Conservation (phyloP, 2,888 invertebrate species). For the Panorpa germanica region DNA sequence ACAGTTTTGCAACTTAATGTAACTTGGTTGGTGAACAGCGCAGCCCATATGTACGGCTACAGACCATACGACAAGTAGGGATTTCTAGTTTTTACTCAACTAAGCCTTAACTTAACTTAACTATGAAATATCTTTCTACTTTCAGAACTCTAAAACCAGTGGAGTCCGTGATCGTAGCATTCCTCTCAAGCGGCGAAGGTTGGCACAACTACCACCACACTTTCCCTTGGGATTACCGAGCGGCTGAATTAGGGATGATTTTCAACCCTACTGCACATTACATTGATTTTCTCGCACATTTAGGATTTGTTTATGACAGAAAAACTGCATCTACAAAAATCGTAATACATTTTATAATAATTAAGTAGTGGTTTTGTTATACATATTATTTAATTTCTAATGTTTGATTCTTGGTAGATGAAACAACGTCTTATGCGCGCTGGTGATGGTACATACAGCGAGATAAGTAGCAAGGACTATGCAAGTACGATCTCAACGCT, state of each 20-base stretch:
- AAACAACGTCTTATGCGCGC: conserved; percentile 34
- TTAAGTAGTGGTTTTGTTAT: not conserved
- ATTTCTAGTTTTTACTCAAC: not conserved
- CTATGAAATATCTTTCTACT: conserved; percentile 11
- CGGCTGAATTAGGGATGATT: conserved; percentile 48
- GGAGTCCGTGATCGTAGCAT: conserved; percentile 47
- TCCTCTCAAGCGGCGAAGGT: conserved; percentile 58
- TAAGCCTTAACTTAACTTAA: not conserved
- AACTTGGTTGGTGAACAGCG: conserved; percentile 59
- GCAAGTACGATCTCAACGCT: too few relatives aligned
- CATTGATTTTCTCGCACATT: conserved; percentile 40
- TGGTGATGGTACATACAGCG: conserved; percentile 47
- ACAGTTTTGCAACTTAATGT: conserved; percentile 38
- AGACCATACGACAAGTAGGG: conserved; percentile 47
- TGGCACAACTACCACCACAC: conserved; percentile 86
- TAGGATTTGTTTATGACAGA: conserved; percentile 29
- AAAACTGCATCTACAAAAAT: conserved; percentile 19
- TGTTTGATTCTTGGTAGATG: conserved; percentile 21
- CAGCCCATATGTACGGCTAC: conserved; percentile 48
- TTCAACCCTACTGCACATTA: conserved; percentile 42
- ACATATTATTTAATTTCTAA: not conserved
- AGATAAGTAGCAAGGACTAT: too few relatives aligned
- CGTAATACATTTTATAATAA: conserved; percentile 14
- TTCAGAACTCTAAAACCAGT: conserved; percentile 49
- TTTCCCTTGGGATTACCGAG: conserved; percentile 78